Base-by-base conservation (phyloP, 2,888 invertebrate species). In the Andrena haemorrhoa region DNA sequence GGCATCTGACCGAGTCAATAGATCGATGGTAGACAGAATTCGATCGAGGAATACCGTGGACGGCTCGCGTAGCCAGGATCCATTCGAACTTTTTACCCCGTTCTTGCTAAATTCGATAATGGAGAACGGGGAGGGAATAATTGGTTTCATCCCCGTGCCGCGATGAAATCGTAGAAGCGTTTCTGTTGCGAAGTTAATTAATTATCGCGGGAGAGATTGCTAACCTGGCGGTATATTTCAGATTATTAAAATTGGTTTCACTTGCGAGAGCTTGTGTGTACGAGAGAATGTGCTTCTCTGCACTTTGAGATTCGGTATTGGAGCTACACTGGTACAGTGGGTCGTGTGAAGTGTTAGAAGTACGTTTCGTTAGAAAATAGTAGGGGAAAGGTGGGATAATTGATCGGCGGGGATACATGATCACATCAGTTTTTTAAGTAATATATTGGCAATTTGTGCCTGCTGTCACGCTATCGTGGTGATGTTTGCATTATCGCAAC, bases 11-110 rank as follows among this genome's bases (percentile, higher is more conserved):
- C 49, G 33, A 77, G 64, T 71, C 83, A 77, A 86, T 88, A 85
- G 83, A 85, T 86, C 79, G 84, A 83, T 83, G 61, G 72, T 75
- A 75, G 78, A 77, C 76, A 68, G 75, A 75, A 85, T 87, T 87
- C 72, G 69, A 66, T 76, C 73, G 76, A 60, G 77, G 41, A 65
- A 47, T 35, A 56, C 60, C 20, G 69, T 31, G 29, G 47, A 71
- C 58, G 49, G 51, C n/a, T 58, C 35, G 23, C 53, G 65, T 31
- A 60, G 60, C 49, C 23, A 12, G 49, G 33, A 72, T 69, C 78
- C 71, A 23, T 71, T 53, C 72, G n/a, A 64, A 78, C 75, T 86
- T 75, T 75, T 84, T 79, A 4, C 56, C 71, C 47, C 56, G 31
- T 75, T 41, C 75, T 60, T 29, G 35, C 2, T 23, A 26, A 72